Conservation (phyloP, 2,797 vertebrate genomes). For the Chelon auratus region DNA sequence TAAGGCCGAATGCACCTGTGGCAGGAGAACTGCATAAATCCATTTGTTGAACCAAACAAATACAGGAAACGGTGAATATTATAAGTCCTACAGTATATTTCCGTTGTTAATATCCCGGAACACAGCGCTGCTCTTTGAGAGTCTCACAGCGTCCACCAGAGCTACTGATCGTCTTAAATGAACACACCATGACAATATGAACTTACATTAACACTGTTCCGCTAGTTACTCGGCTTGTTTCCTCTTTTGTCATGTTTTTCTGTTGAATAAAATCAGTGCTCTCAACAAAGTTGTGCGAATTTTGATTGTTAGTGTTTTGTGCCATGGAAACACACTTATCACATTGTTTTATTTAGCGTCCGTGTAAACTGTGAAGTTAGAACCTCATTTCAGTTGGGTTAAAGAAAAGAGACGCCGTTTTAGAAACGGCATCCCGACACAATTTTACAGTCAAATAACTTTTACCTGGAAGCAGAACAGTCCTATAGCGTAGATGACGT, state of each 20-base stretch:
- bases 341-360: too few species aligned
- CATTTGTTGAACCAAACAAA: constrained; percentile 6
- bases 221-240: too few species aligned
- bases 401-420: too few species aligned
- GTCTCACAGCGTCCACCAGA: neutral
- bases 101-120: neutral
- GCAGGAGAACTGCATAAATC: constrained; percentile 41
- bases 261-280: too few species aligned
- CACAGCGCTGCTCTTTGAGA: neutral
- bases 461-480: constrained; percentile 98
- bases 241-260: too few species aligned
- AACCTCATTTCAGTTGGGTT: too few species aligned
- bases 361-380: too few species aligned
- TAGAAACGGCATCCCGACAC: too few species aligned
- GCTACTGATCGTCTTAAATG: neutral
- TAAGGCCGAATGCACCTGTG: constrained; percentile 43
- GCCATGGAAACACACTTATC: too few species aligned
- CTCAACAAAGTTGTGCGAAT: too few species aligned
- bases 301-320: too few species aligned
- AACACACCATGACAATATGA: neutral
- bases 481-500: constrained; percentile 94
- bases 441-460: neutral
- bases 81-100: neutral
- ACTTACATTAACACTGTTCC: too few species aligned
- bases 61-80: neutral